A percentile compares a stretch with the other conserved stretches of the same genome.
Evolutionary conservation across 2,113 vertebrate genomes (phyloP).

Genomic region (Aptenodytes patagonicus): DNA sequence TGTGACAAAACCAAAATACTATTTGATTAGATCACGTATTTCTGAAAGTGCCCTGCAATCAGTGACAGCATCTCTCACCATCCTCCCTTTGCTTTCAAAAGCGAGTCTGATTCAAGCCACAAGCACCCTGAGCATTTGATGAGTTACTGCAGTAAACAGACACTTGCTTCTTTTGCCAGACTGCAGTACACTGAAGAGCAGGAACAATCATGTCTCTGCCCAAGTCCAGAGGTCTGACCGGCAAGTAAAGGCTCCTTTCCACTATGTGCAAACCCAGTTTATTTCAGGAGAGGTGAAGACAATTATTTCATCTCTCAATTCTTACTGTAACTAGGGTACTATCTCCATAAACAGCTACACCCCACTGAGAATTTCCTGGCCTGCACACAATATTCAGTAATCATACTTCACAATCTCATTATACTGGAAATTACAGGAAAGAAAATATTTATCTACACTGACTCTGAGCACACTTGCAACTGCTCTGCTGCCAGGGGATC

Average conservation of each 20-base stretch:
- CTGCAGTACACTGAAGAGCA: not conserved
- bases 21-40: not conserved
- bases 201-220: not conserved
- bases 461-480: not conserved
- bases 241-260: not conserved
- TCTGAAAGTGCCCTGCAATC: not conserved
- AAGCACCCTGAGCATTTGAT: not conserved
- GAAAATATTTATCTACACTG: not conserved
- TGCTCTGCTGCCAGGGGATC: not conserved
- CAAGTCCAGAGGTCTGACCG: not conserved
- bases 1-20: not conserved
- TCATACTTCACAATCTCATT: not conserved
- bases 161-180: not conserved
- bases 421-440: not conserved
- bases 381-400: not conserved
- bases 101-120: fast-evolving
- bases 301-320: not conserved
- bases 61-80: not conserved
- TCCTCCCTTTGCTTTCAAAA: not conserved
- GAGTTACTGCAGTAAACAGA: not conserved
- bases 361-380: not conserved
- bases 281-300: not conserved
- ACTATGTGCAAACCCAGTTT: not conserved
- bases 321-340: not conserved
- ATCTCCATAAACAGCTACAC: not conserved